These are phyloP conservation scores for Aradophagus sp. DNA, from an alignment of 1,140 invertebrate species.

Conservation along the genomic window DNA sequence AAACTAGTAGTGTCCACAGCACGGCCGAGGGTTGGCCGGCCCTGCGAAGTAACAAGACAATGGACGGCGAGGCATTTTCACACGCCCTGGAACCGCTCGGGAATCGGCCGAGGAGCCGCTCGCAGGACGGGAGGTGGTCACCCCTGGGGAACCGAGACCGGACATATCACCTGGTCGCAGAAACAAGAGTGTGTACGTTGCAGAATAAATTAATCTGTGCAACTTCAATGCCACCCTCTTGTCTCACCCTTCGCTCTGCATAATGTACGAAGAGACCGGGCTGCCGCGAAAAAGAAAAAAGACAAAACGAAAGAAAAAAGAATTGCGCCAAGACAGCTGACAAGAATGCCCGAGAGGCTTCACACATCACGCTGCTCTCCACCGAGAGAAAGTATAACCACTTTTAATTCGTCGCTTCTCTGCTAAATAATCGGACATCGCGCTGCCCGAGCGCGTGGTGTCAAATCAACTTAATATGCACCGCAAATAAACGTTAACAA, in stretches of 20 bases:
- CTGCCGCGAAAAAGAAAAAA: conserved; percentile 40
- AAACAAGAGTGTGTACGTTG: conserved; percentile 60
- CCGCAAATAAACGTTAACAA: too few species aligned
- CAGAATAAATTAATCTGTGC: conserved; percentile 67
- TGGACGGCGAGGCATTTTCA: conserved; percentile 62
- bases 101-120: conserved; percentile 22
- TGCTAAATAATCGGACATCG: conserved; percentile 21
- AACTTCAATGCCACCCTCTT: conserved; percentile 58
- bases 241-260: conserved; percentile 48
- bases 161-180: conserved; percentile 67
- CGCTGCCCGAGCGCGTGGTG: conserved; percentile 5
- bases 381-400: conserved; percentile 24
- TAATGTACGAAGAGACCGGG: conserved; percentile 34
- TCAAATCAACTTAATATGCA: too few species aligned
- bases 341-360: conserved; percentile 52
- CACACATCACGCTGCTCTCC: conserved; percentile 19
- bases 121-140: conserved; percentile 56
- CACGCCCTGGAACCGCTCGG: conserved; percentile 59
- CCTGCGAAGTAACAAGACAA: conserved; percentile 64
- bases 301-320: too few species aligned
- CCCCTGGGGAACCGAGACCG: conserved; percentile 59
- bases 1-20: conserved; percentile 42
- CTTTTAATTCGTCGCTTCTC: conserved; percentile 27
- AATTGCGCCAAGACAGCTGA: conserved; percentile 57
- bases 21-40: conserved; percentile 39